Evolutionary conservation across 2,888 invertebrate species (phyloP), one percentile per base, ranked within the genome.

Genomic region (Mystacides longicornis): DNA sequence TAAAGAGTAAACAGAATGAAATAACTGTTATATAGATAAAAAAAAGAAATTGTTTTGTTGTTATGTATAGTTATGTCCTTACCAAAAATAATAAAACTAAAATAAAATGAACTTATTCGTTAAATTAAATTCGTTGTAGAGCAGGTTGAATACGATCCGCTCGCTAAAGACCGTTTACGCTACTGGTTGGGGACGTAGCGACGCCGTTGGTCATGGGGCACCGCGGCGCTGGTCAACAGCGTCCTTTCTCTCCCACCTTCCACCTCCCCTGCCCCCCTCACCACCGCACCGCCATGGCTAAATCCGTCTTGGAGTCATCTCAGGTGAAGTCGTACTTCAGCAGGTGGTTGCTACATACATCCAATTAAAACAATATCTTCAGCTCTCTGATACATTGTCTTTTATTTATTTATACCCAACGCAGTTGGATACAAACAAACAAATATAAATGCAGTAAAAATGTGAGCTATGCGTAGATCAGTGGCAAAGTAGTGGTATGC

Each of bases 141-240:
- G 57, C 58, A 57, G 60, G 52, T 54, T 47, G 55, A 50, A 56
- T 50, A 59, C 57, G 61, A 47, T 52, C 54, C 57, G 57, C 59
- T 59, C 59, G 55, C 57, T 51, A 51, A 53, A 46, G 57, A 59
- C 61, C 59, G 53, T 56, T 56, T 55, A 51, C 54, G 59, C 61
- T 61, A 61, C 61, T 61, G 59, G 27, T 48, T 75, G 3, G 37
- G 37, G 37, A 62, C 73, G 69, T 70, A 70, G 76, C 73, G 75
- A 76, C 72, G 75, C 74, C 64, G 66, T 65, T 65, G 66, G 67
- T 65, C 62, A 63, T 62, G 63, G 73, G 69, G 70, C 71, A 75
- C 73, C 75, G 76, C 72, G 75, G 75, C 64, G 66, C 66, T 65
- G 66, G 67, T 65, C 62, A 63, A 62, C 60, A 65, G 59, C 58